phyloP scores from a whole-genome alignment of 1,140 invertebrate genomes.

The Tetramorium parvispinum region DNA sequence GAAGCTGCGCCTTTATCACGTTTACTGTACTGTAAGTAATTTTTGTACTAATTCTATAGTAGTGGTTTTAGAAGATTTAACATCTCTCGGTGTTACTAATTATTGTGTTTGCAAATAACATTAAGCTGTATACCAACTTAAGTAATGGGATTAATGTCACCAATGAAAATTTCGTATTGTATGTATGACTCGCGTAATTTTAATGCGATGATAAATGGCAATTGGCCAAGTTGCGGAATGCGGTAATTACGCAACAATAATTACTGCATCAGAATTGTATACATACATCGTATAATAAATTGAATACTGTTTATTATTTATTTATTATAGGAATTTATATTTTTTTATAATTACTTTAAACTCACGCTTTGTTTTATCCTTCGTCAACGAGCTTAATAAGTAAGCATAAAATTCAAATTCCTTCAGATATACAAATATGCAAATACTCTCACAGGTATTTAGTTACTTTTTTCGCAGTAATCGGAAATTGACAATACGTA shows the following conservation, averaged over 20 bases:
- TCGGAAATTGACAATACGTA: constrained; percentile 19
- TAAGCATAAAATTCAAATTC: not conserved
- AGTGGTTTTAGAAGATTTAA: not conserved
- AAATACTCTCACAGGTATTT: not conserved
- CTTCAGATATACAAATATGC: not conserved
- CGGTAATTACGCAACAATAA: constrained; percentile 21
- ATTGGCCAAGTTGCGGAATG: not conserved
- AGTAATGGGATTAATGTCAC: constrained; percentile 59
- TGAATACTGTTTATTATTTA: constrained; percentile 20
- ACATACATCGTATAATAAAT: not conserved
- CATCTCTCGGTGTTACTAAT: constrained; percentile 4
- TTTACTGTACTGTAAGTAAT: constrained; percentile 9
- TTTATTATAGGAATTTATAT: not conserved
- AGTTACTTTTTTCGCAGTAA: not conserved
- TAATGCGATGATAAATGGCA: constrained; percentile 57
- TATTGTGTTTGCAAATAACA: constrained; percentile 21
- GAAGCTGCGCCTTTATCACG: not conserved
- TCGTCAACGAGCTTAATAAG: not conserved
- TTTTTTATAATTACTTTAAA: constrained; percentile 28
- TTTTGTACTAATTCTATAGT: not conserved
- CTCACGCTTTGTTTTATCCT: not conserved
- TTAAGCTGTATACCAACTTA: not conserved
- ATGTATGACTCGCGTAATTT: constrained; percentile 35
- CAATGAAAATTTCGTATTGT: constrained; percentile 28
- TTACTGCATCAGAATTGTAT: not conserved